Conservation (phyloP, 2,113 vertebrate genomes). For the Calidris pugnax region DNA sequence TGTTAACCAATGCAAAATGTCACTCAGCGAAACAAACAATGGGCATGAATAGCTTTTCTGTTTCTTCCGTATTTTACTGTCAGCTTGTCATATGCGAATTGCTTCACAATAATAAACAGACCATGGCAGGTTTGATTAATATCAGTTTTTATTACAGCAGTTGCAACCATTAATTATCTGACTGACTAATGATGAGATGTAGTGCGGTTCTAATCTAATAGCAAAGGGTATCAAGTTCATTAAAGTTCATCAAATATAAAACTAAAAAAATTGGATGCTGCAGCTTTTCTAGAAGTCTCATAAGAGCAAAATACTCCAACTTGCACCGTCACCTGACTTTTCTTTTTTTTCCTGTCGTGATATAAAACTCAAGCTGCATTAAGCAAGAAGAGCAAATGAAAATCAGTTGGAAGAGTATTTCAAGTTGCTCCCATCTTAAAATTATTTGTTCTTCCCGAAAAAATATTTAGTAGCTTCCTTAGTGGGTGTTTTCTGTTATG, state of each 20-base stretch:
- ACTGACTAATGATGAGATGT: constrained; percentile 60
- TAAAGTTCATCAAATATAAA: constrained; percentile 61
- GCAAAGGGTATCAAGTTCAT: constrained; percentile 57
- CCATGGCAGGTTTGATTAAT: constrained; percentile 54
- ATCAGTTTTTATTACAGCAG: constrained; percentile 55
- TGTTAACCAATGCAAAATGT: neutral
- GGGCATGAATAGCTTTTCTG: neutral
- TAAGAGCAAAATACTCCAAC: neutral
- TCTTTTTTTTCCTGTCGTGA: neutral
- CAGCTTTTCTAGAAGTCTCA: constrained; percentile 1
- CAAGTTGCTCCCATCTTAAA: constrained; percentile 40
- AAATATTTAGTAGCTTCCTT: constrained; percentile 64
- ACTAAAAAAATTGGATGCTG: neutral
- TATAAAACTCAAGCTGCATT: neutral
- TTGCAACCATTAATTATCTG: constrained; percentile 67
- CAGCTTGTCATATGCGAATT: constrained; percentile 3
- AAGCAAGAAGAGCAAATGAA: constrained; percentile 15
- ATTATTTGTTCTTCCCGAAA: constrained; percentile 44
- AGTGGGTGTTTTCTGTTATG: constrained; percentile 72
- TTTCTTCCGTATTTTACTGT: constrained; percentile 37
- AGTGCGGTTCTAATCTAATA: constrained; percentile 45
- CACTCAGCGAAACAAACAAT: neutral
- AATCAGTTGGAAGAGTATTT: constrained; percentile 43
- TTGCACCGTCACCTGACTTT: neutral
- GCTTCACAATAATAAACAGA: constrained; percentile 52